A percentile compares a stretch with the other conserved stretches of the same genome.
phyloP scores from a whole-genome alignment of 2,888 invertebrate species.

The Lycia hirtaria region DNA sequence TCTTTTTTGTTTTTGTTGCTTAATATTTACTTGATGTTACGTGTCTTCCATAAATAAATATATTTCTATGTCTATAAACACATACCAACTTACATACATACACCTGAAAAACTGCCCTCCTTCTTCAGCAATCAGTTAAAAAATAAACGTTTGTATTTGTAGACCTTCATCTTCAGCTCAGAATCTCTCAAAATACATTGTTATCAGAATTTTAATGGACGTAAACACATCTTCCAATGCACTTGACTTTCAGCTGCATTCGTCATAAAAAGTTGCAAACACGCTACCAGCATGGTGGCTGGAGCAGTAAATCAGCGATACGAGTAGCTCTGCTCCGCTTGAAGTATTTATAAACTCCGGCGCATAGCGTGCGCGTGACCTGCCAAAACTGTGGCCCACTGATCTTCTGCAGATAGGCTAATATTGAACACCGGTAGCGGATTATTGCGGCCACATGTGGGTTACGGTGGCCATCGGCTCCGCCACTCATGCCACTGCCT shows the following conservation, averaged over 20 bases:
- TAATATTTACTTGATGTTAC: too few relatives aligned
- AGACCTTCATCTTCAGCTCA: background rate
- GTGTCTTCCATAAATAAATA: too few relatives aligned
- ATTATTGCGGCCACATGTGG: slow-evolving; percentile 18
- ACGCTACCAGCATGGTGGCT: slow-evolving; percentile 3
- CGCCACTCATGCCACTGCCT: too few relatives aligned
- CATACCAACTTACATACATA: too few relatives aligned
- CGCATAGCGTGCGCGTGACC: slow-evolving; percentile 57
- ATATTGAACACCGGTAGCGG: slow-evolving; percentile 26
- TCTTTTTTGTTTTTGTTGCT: too few relatives aligned
- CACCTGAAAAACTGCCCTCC: too few relatives aligned
- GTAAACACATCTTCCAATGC: slow-evolving; percentile 10
- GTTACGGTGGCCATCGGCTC: background rate
- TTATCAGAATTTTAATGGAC: background rate
- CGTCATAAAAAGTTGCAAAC: slow-evolving; percentile 5
- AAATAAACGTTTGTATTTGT: too few relatives aligned
- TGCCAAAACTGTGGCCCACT: slow-evolving; percentile 79
- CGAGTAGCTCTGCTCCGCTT: background rate
- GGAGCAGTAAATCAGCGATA: slow-evolving; percentile 10
- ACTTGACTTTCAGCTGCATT: slow-evolving; percentile 28
- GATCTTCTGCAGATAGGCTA: slow-evolving; percentile 60
- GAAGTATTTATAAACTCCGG: slow-evolving; percentile 34
- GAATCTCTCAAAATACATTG: background rate
- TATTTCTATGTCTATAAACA: too few relatives aligned
- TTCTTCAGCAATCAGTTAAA: too few relatives aligned